Base-by-base conservation (phyloP, 1,140 invertebrate genomes). In the Periplaneta americana region DNA sequence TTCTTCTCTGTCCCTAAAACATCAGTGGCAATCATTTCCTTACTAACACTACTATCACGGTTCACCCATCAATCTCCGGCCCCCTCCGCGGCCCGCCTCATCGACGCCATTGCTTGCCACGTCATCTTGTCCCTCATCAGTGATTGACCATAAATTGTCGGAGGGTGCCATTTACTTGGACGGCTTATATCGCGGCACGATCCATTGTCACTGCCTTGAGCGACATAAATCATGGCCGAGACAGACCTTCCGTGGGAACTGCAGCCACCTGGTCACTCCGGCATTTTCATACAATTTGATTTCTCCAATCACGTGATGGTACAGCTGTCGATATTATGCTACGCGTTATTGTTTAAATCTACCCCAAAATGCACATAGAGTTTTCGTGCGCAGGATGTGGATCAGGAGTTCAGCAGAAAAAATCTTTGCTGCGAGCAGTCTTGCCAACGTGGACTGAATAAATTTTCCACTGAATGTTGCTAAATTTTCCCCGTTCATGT, bases 111-210 rank as follows among this genome's bases (percentile, higher is more conserved):
- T 66, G 18, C 78, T 33, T 80, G 78, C 57, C 39, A 80, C 78
- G 78, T 80, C 78, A 80, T 31, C 78, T 74, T 81, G 80, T 81
- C 80, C 80, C 80, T 81, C 35, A 74, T 81, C 74, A 75, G 57
- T 81, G 80, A 81, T 81, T 81, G 80, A 81, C 80, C 80, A 81
- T 81, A 81, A 75, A 81, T 81, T 75, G 66, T 75, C 66, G 6
- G 66, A 36, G 66, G 80, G 39, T 66, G 48, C 48, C n/a, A 66
- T 66, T 66, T 66, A 66, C 48, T n/a, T 28, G 48, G 48, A 66
- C 48, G 48, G n/a, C n/a, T n/a, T n/a, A n/a, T n/a, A n/a, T n/a
- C n/a, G n/a, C n/a, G n/a, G n/a, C n/a, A n/a, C n/a, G n/a, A n/a
- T n/a, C 48, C 48, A 66, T 66, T 66, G 48, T 66, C 48, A 66